Evolutionary conservation across 2,113 vertebrate species (phyloP).

Genomic region (Dinomys branickii): DNA sequence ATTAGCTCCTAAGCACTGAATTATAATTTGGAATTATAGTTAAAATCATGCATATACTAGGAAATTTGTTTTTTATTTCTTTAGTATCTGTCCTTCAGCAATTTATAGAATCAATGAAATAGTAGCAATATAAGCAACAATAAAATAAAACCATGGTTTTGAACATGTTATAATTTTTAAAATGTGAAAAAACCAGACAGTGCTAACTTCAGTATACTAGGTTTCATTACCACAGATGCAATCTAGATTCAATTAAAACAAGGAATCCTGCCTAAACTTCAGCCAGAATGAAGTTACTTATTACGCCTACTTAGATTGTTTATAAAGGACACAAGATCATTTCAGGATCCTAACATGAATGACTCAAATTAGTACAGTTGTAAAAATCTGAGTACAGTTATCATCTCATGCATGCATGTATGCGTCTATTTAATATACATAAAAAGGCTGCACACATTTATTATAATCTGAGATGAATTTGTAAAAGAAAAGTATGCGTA

Average conservation of each 20-base stretch:
- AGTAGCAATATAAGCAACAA: slow-evolving; percentile 26
- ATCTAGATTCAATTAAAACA: not conserved
- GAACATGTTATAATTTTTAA: slow-evolving; percentile 2
- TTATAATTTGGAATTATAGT: slow-evolving; percentile 68
- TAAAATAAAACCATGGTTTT: slow-evolving; percentile 48
- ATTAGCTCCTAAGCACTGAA: slow-evolving; percentile 55
- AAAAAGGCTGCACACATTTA: not conserved
- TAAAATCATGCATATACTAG: slow-evolving; percentile 57
- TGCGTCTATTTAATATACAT: not conserved
- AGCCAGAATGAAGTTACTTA: not conserved
- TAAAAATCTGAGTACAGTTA: not conserved
- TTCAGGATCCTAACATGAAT: not conserved
- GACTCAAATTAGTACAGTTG: not conserved
- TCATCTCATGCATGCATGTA: not conserved
- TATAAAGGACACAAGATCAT: not conserved
- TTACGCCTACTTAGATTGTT: not conserved
- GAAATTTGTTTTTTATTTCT: slow-evolving; percentile 69
- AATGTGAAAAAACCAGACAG: slow-evolving; percentile 15
- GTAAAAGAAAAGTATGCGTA: no score
- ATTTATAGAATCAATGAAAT: slow-evolving; percentile 61
- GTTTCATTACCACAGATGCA: slow-evolving; percentile 14
- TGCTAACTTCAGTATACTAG: not conserved
- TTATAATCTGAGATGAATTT: not conserved
- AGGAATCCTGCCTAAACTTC: not conserved
- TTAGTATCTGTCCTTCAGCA: slow-evolving; percentile 64